Percentiles rank a stretch among this genome's conserved stretches.
Evolutionary conservation across 2,888 invertebrate genomes (phyloP).

Genomic region (Thereva nobilitata): DNA sequence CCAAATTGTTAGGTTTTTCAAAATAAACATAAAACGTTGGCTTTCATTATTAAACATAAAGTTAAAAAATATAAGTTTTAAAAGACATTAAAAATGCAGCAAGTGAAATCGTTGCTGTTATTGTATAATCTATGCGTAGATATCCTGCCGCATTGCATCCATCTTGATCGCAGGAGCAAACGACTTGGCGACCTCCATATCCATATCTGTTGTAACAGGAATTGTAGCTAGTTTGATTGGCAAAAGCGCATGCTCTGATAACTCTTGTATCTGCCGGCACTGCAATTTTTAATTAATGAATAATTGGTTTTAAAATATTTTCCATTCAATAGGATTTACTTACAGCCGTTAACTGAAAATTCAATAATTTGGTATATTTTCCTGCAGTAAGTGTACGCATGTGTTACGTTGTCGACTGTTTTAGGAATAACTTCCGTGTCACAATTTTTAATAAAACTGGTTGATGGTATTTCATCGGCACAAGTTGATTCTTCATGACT

Average conservation of each 20-base stretch:
- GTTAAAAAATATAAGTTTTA: too few relatives aligned
- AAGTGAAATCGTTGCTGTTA: background rate
- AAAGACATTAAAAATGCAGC: background rate
- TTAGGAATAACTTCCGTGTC: slow-evolving; percentile 55
- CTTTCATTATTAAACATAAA: too few relatives aligned
- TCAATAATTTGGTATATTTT: slow-evolving; percentile 86
- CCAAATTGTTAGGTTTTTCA: too few relatives aligned
- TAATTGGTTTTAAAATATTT: background rate
- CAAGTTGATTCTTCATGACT: slow-evolving; percentile 76
- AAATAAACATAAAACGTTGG: too few relatives aligned
- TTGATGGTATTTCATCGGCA: slow-evolving; percentile 66
- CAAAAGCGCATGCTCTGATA: slow-evolving; percentile 81
- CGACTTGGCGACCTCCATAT: slow-evolving; percentile 87
- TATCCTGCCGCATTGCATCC: slow-evolving; percentile 68
- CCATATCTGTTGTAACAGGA: slow-evolving; percentile 84
- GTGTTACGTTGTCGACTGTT: slow-evolving; percentile 59
- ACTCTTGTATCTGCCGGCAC: slow-evolving; percentile 70
- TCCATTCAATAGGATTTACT: slow-evolving; percentile 44
- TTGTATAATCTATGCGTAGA: slow-evolving; percentile 2
- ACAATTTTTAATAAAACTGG: slow-evolving; percentile 70
- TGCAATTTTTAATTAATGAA: slow-evolving; percentile 41
- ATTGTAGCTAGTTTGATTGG: slow-evolving; percentile 57
- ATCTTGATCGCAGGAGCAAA: slow-evolving; percentile 80
- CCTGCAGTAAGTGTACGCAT: slow-evolving; percentile 74
- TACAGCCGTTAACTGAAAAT: slow-evolving; percentile 74